These are phyloP conservation scores for Aspidoscelis tigris DNA, from an alignment of 2,113 vertebrate species.

Conservation along the genomic window DNA sequence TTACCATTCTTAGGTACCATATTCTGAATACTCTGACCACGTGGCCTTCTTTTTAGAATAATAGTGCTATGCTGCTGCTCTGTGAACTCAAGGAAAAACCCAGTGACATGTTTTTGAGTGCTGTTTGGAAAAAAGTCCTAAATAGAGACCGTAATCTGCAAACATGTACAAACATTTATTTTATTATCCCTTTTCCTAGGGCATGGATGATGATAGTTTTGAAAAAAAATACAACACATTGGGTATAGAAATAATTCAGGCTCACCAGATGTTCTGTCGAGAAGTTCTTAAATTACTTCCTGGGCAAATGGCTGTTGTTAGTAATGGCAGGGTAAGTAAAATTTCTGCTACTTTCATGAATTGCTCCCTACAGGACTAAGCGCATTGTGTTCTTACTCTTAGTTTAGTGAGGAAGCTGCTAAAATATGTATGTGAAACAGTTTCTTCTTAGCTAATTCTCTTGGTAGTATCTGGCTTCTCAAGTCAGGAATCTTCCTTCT, in stretches of 20 bases:
- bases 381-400: conserved; percentile 22
- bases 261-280: conserved; percentile 89
- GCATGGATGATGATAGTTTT: conserved; percentile 86
- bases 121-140: background rate
- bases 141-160: too few relatives aligned
- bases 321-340: conserved; percentile 92
- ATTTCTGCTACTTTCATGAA: background rate
- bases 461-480: background rate
- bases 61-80: background rate
- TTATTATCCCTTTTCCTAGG: conserved; percentile 75
- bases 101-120: background rate
- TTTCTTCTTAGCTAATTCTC: background rate
- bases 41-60: conserved; percentile 1
- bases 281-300: conserved; percentile 87
- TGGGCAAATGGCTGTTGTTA: conserved; percentile 86
- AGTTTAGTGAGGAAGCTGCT: background rate
- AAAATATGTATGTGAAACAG: background rate
- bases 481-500: background rate
- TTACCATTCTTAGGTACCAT: background rate
- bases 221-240: conserved; percentile 96
- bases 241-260: conserved; percentile 86
- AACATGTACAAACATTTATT: background rate
- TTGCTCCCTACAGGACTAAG: background rate
- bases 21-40: background rate
- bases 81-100: background rate